These are phyloP conservation scores for Alethe castanea DNA, from an alignment of 2,113 vertebrate species.

Conservation along the genomic window DNA sequence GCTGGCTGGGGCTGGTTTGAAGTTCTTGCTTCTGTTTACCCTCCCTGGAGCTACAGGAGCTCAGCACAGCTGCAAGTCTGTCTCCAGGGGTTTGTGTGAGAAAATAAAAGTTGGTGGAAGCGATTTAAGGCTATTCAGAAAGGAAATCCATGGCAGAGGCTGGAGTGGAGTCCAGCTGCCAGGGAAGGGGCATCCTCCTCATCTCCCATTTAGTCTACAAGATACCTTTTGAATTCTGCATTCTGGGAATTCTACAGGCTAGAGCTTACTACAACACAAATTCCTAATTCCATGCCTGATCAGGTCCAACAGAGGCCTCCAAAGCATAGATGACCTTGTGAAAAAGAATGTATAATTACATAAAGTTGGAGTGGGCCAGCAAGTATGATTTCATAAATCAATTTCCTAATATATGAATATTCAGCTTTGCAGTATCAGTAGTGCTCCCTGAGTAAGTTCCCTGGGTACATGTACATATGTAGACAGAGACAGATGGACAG, in stretches of 20 bases:
- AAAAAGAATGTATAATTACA: neutral
- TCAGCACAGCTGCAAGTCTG: neutral
- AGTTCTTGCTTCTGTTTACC: neutral
- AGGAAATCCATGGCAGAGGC: neutral
- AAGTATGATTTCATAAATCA: neutral
- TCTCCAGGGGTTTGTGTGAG: neutral
- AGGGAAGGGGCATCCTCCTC: neutral
- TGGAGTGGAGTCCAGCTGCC: neutral
- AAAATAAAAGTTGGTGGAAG: neutral
- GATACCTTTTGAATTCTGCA: neutral
- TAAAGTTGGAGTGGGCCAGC: neutral
- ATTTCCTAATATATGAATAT: neutral
- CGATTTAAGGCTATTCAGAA: neutral
- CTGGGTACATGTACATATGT: neutral
- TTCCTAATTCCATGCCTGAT: neutral
- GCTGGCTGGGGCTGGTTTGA: neutral
- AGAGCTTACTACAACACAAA: neutral
- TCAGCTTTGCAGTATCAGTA: neutral
- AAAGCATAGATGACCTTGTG: neutral
- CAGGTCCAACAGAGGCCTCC: neutral
- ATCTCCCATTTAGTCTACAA: neutral
- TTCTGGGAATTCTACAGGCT: neutral
- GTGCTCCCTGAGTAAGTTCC: neutral
- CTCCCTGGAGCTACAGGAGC: neutral
- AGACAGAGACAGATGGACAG: neutral